Evolutionary conservation across 2,888 invertebrate genomes (phyloP), one percentile per base, ranked within the genome.

Genomic region (Chrysotoxum bicinctum): DNA sequence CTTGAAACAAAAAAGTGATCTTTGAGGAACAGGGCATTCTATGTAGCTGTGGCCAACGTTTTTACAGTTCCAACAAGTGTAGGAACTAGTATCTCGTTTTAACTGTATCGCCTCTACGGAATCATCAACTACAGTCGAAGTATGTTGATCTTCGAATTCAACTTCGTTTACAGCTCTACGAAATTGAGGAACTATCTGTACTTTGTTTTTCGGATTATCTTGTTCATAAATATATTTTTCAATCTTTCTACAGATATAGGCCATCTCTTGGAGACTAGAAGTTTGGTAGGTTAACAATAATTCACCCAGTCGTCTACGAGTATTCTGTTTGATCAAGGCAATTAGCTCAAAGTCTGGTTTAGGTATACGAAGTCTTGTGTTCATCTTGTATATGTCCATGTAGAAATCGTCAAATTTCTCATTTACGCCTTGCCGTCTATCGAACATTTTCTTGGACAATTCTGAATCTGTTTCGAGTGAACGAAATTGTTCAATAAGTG

Each of bases 21-120:
- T n/a, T n/a, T n/a, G n/a, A n/a, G n/a, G n/a, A n/a, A n/a, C n/a
- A 26, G 26, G 26, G 26, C 26, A 26, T 26, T 26, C 26, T 3
- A 26, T 26, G 26, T 26, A 30, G 30, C 30, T 30, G 7, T 30
- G 30, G 7, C 30, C 30, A 30, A 7, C 7, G 7, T 1, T 7
- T 7, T 54, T 69, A 6, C 68, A 69, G 10, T 52, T 68, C 40
- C 52, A 68, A 8, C 52, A 68, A 5, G 26, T 26, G 26, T 26
- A 26, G 26, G n/a, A 1, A 35, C 35, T 35, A 1, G 16, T 19
- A n/a, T 10, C 8, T 1, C 10, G 19, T 5, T 9, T 45, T 0
- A 10, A 10, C 10, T 45, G 45, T 0, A 19, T 0, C 0, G 45
- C 45, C 21, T 45, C 45, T 2, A 45, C 5, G 7, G 6, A 30